Evolutionary conservation across 92 coral and sea anemone species (phyloP).

Genomic region (Anthopleura xanthogrammica): DNA sequence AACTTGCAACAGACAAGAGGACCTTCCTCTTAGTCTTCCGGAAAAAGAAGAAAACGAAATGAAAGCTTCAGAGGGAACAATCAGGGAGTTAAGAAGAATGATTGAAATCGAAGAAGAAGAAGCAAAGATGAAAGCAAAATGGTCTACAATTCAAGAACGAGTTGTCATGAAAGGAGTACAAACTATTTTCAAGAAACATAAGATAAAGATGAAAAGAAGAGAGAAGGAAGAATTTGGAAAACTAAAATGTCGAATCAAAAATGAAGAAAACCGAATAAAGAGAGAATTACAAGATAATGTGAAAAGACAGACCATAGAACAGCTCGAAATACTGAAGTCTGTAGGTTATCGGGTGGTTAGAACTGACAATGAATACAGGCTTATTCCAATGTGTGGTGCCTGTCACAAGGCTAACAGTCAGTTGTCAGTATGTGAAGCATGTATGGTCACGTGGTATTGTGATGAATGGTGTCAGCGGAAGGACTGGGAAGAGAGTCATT

Average conservation of each 20-base stretch:
- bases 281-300: conserved; percentile 4
- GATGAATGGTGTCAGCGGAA: conserved; percentile 44
- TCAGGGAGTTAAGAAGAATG: background rate
- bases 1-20: background rate
- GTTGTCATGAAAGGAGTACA: conserved; percentile 2
- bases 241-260: conserved; percentile 23
- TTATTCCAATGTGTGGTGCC: background rate
- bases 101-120: conserved; percentile 13
- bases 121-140: conserved; percentile 9
- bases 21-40: background rate
- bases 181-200: background rate
- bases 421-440: conserved; percentile 35
- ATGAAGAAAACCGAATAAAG: conserved; percentile 9
- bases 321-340: background rate
- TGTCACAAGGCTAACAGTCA: conserved; percentile 8
- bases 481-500: conserved; percentile 45
- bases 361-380: background rate
- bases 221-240: conserved; percentile 19
- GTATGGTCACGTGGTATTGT: conserved; percentile 39
- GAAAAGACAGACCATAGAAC: background rate
- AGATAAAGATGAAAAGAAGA: conserved; percentile 2
- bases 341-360: background rate
- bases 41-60: background rate
- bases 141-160: background rate
- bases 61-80: background rate